These are phyloP conservation scores for Laticauda colubrina DNA, from an alignment of 2,113 vertebrate genomes.

Conservation along the genomic window DNA sequence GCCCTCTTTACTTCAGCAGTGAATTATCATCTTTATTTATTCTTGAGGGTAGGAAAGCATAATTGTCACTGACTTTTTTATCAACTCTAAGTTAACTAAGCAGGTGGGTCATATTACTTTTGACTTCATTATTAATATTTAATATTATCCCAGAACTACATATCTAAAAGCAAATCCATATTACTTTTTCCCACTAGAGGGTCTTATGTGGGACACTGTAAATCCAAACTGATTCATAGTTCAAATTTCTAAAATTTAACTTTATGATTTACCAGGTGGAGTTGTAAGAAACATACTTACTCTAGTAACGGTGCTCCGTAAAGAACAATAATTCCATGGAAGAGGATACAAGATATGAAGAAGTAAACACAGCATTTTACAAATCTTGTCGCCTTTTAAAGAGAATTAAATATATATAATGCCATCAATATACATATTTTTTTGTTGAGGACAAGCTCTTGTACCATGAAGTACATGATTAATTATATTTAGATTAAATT, in stretches of 20 bases:
- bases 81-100: neutral
- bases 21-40: neutral
- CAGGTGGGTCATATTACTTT: neutral
- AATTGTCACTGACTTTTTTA: neutral
- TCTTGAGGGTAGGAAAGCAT: neutral
- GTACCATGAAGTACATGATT: neutral
- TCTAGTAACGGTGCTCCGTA: constrained; percentile 94
- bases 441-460: neutral
- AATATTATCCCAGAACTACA: neutral
- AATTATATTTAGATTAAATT: neutral
- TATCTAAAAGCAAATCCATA: neutral
- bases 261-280: constrained; percentile 27
- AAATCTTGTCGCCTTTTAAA: constrained; percentile 81
- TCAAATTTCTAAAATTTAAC: neutral
- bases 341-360: constrained; percentile 87
- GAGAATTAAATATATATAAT: neutral
- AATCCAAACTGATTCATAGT: neutral
- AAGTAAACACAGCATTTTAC: constrained; percentile 89
- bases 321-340: constrained; percentile 88
- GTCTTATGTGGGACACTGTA: neutral
- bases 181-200: neutral
- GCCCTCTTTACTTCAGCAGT: neutral
- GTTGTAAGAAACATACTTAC: constrained; percentile 89
- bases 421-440: neutral
- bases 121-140: neutral